A percentile compares a stretch with the other conserved stretches of the same genome.
Conservation (phyloP, 2,888 invertebrate species). For the Nephrocerus scutellatus region DNA sequence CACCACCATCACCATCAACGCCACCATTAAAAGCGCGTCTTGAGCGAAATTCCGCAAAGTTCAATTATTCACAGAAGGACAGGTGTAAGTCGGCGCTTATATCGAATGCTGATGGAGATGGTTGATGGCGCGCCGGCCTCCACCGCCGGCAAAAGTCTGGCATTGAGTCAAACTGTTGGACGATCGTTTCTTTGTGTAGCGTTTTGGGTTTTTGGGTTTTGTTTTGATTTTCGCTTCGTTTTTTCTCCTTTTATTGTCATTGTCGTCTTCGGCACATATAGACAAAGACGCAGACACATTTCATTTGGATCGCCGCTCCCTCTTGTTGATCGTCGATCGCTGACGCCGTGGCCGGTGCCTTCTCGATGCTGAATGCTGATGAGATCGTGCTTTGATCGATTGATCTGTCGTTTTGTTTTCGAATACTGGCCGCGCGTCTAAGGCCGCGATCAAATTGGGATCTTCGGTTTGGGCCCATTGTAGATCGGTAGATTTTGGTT, state of each 20-base stretch:
- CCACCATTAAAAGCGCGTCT: too few relatives aligned
- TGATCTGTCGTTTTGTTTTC: conserved; percentile 23
- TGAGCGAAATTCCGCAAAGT: conserved; percentile 24
- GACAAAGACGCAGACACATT: too few relatives aligned
- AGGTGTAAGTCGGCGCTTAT: conserved; percentile 31
- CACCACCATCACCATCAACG: too few relatives aligned
- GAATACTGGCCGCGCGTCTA: conserved; percentile 7
- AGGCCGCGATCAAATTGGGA: background rate
- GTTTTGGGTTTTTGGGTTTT: conserved; percentile 1
- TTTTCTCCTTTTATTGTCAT: too few relatives aligned
- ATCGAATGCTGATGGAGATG: too few relatives aligned
- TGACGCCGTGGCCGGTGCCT: too few relatives aligned
- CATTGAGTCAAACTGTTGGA: conserved; percentile 10
- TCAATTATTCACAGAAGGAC: conserved; percentile 28
- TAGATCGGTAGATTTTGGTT: too few relatives aligned
- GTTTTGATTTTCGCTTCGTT: conserved; percentile 4
- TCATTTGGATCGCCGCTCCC: too few relatives aligned
- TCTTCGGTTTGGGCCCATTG: conserved; percentile 4
- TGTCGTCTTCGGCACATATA: too few relatives aligned
- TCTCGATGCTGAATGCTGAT: conserved; percentile 15
- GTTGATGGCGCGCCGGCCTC: too few relatives aligned
- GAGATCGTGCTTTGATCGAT: conserved; percentile 23
- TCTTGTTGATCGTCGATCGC: too few relatives aligned
- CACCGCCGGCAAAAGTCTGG: too few relatives aligned
- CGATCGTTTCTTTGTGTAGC: conserved; percentile 9